Evolutionary conservation across 2,113 vertebrate genomes (phyloP), one percentile per base, ranked within the genome.

Genomic region (Gnathonemus echidnorhynchus): DNA sequence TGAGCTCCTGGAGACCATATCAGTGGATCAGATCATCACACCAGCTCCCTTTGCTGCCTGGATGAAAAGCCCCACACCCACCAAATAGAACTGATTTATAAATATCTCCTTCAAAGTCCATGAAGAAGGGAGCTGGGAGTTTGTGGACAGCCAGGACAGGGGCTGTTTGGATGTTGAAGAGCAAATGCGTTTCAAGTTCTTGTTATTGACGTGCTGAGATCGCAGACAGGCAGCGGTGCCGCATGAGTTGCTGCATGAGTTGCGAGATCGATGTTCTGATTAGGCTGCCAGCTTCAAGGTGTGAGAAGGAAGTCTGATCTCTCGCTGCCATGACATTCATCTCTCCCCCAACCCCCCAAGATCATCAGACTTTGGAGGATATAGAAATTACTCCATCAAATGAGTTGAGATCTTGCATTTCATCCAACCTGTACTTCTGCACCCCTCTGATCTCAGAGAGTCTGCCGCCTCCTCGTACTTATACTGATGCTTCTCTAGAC

Each of bases 41-140:
- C 21, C 74, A 56, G 17, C 27, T 45, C 62, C 50, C 85, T 50
- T 35, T 46, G 87, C 88, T 11, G 24, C 31, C 52, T 46, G 87
- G 48, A 89, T 88, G 49, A 91, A 89, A 87, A 86, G 49, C 66
- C 24, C 90, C 89, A 90, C 42, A 70, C 89, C 88, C 91, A 86
- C 89, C 88, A 92, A 92, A 93, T 93, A 39, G 93, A 91, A 92
- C 89, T 86, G 92, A 91, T 90, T 90, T 88, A 88, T 90, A 91
- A 91, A 91, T 80, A 90, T 91, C 90, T 90, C 90, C 90, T 87
- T 90, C 42, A 48, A 66, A 88, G 80, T 31, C 52, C 39, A 85
- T 89, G 89, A 90, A 88, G 87, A 91, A 90, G 58, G 84, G 17
- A 88, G 90, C 42, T 58, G 31, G 52, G 89, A 84, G 62, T 58